Base-by-base conservation (phyloP, 1,140 invertebrate species). In the Pectinophora gossypiella region DNA sequence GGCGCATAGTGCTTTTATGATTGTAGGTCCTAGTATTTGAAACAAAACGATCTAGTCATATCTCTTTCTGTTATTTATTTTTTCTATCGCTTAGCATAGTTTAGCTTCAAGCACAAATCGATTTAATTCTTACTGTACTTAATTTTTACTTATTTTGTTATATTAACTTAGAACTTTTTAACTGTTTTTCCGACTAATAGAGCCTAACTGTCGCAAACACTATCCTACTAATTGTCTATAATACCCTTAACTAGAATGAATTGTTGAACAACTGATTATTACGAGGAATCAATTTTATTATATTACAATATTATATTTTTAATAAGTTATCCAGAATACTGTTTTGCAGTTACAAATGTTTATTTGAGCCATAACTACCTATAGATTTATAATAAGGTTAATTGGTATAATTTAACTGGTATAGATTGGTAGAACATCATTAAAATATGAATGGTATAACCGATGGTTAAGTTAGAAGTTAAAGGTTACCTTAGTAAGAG, bases 301-400 rank as follows among this genome's bases (percentile, higher is more conserved):
- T 40, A 40, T 40, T 40, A 15, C 27, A n/a, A n/a, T n/a, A n/a
- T n/a, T n/a, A 32, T 32, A 32, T 52, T 52, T 78, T 76, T 77
- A 42, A 84, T 87, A 85, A 85, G 84, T 87, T 87, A 87, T 85
- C 84, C 84, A 87, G 84, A 87, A 87, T 85, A 79, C 72, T 87
- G 83, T 83, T 75, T 74, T 48, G 48, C 27, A 19, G 16, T 56
- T 47, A 48, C 55, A 35, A 38, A 42, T 48, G 21, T 22, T 54
- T 36, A 47, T 56, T 68, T 61, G 45, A 59, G 51, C 40, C 46
- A 54, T 61, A 61, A 42, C 57, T 60, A 51, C 53, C 13, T 51
- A 47, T 51, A 59, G 51, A 54, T 59, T 48, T 59, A 59, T 48
- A 59, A 56, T 73, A 73, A 69, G 59, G 56, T 63, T 69, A 65